Evolutionary conservation across 1,140 invertebrate genomes (phyloP).

Genomic region (Maniola jurtina): DNA sequence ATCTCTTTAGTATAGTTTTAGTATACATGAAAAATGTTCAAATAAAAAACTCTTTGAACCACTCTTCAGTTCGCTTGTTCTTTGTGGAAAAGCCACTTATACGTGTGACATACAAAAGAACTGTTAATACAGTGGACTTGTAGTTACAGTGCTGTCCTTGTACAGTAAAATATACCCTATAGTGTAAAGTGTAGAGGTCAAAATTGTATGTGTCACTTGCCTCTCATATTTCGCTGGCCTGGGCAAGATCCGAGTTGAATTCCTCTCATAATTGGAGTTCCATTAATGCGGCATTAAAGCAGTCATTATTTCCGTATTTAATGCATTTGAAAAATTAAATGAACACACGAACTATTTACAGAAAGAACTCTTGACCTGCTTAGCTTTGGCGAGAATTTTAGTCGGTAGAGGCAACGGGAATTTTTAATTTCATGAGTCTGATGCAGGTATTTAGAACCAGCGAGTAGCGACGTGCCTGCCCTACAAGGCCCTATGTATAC

Average conservation of each 20-base stretch:
- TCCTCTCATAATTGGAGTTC: constrained; percentile 24
- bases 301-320: constrained; percentile 8
- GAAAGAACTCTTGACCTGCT: constrained; percentile 8
- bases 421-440: neutral
- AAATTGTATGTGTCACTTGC: neutral
- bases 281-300: constrained; percentile 25
- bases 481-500: too few species aligned
- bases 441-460: too few species aligned
- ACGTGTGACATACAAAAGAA: constrained; percentile 38
- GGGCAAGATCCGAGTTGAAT: constrained; percentile 22
- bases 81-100: constrained; percentile 33
- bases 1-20: neutral
- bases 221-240: constrained; percentile 5
- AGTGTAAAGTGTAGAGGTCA: constrained; percentile 7
- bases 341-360: constrained; percentile 11
- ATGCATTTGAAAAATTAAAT: constrained; percentile 24
- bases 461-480: too few species aligned
- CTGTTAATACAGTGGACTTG: constrained; percentile 27
- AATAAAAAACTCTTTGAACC: constrained; percentile 12
- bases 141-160: constrained; percentile 5
- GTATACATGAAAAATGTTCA: neutral
- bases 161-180: constrained; percentile 14
- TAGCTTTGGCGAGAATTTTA: constrained; percentile 5
- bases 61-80: constrained; percentile 12
- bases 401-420: neutral